phyloP scores from a whole-genome alignment of 2,888 invertebrate genomes.

The Amphiduros pacificus region DNA sequence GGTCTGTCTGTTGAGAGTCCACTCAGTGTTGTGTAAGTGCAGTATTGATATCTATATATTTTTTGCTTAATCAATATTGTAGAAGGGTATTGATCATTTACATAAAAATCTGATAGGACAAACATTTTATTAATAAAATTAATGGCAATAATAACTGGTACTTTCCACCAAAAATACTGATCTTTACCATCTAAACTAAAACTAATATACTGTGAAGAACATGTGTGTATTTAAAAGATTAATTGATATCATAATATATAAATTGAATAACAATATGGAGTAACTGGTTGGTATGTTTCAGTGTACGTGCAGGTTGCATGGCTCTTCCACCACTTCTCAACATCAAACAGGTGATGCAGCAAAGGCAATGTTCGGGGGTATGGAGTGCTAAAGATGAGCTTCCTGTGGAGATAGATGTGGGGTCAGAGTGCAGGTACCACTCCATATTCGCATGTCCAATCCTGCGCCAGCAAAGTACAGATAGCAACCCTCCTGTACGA shows the following conservation, averaged over 20 bases:
- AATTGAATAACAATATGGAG: too few species aligned
- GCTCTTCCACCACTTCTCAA: constrained; percentile 93
- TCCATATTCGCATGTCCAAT: constrained; percentile 99
- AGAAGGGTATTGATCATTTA: too few species aligned
- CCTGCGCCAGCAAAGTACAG: constrained; percentile 91
- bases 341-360: constrained; percentile 88
- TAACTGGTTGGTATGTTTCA: constrained; percentile 34
- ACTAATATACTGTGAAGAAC: too few species aligned
- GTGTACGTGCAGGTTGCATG: constrained; percentile 85
- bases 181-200: background rate
- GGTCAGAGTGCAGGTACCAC: constrained; percentile 88
- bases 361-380: constrained; percentile 85
- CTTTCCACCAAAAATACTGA: too few species aligned
- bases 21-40: constrained; percentile 80
- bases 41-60: too few species aligned
- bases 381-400: constrained; percentile 91
- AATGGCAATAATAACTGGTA: too few species aligned
- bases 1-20: constrained; percentile 89
- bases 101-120: too few species aligned
- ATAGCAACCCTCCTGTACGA: constrained; percentile 95
- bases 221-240: too few species aligned
- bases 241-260: too few species aligned
- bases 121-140: too few species aligned
- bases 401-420: constrained; percentile 94
- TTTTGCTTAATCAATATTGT: too few species aligned